Percentiles rank a stretch among this genome's conserved stretches.
These are phyloP conservation scores for Magallana nippona DNA, from an alignment of 2,888 invertebrate species.

Conservation along the genomic window DNA sequence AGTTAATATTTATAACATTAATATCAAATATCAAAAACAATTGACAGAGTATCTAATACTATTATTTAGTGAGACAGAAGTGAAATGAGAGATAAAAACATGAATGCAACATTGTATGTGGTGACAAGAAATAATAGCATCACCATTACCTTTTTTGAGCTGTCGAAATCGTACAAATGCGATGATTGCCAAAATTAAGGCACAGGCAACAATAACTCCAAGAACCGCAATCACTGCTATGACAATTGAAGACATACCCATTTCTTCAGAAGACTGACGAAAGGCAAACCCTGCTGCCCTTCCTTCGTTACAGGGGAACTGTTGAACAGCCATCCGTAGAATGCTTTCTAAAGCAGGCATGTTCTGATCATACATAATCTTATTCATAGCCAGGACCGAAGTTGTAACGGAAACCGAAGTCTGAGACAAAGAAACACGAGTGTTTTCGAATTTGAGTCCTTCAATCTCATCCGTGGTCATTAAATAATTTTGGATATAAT, in stretches of 20 bases:
- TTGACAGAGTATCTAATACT: too few relatives aligned
- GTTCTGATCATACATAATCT: constrained; percentile 16
- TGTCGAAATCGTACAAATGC: neutral
- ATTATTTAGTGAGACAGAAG: too few relatives aligned
- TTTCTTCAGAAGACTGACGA: neutral
- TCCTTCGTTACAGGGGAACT: neutral
- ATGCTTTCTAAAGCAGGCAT: constrained; percentile 4
- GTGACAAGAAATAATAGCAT: too few relatives aligned
- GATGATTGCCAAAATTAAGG: neutral
- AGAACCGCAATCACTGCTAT: neutral
- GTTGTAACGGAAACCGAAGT: neutral
- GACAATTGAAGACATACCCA: neutral
- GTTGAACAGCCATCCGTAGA: neutral
- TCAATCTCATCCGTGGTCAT: neutral
- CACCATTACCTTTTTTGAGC: too few relatives aligned
- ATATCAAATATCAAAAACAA: too few relatives aligned
- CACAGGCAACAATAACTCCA: neutral
- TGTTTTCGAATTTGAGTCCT: constrained; percentile 26
- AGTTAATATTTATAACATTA: too few relatives aligned
- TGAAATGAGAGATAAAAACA: too few relatives aligned
- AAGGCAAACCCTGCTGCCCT: neutral
- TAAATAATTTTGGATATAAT: constrained; percentile 11
- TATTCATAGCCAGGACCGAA: constrained; percentile 4
- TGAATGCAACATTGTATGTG: too few relatives aligned
- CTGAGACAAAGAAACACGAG: neutral